Conservation (phyloP, 2,888 invertebrate genomes). For the Dichetophora obliterata region DNA sequence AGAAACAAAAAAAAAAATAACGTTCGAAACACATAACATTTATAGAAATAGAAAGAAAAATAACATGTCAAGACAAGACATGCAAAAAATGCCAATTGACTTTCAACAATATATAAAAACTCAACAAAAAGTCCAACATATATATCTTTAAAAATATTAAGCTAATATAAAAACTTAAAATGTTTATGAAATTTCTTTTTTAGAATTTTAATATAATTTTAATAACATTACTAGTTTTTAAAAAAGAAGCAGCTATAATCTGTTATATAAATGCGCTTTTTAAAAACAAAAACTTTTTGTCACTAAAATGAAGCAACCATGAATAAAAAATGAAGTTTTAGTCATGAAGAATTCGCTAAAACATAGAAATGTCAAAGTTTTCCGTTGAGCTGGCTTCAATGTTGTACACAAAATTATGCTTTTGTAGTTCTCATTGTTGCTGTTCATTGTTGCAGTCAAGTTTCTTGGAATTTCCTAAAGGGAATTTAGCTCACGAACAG, state of each 20-base stretch:
- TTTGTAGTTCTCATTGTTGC: conserved; percentile 32
- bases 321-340: not conserved
- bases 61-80: too few relatives aligned
- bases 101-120: too few relatives aligned
- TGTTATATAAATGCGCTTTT: not conserved
- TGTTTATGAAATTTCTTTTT: too few relatives aligned
- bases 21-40: not conserved
- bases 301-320: not conserved
- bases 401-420: conserved; percentile 46
- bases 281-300: not conserved
- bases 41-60: not conserved
- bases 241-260: too few relatives aligned
- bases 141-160: too few relatives aligned
- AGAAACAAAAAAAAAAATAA: not conserved
- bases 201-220: too few relatives aligned
- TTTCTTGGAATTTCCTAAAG: conserved; percentile 57
- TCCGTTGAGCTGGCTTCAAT: conserved; percentile 57
- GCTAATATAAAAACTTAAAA: too few relatives aligned
- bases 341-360: not conserved
- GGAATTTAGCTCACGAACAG: conserved; percentile 55
- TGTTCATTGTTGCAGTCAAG: conserved; percentile 8
- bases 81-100: too few relatives aligned
- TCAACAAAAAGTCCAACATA: too few relatives aligned
- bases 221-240: too few relatives aligned
- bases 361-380: conserved; percentile 60